These are phyloP conservation scores for Hirtodrosophila alboralis DNA, from an alignment of 2,888 invertebrate species.

Conservation along the genomic window DNA sequence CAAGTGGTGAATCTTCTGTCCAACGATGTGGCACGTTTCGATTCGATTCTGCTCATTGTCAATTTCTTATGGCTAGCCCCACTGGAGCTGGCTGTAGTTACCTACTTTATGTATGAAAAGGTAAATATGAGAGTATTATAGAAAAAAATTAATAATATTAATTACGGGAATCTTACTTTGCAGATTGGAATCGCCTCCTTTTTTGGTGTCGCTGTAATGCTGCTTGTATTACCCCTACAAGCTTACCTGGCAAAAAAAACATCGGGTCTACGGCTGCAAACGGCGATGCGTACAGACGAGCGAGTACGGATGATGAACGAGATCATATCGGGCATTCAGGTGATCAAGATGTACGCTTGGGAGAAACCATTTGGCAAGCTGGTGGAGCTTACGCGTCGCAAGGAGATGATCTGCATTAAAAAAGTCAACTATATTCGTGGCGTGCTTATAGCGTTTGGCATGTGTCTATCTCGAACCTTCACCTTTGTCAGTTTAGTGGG, in stretches of 20 bases:
- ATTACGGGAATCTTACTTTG: background rate
- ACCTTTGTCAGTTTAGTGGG: constrained; percentile 92
- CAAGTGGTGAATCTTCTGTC: constrained; percentile 95
- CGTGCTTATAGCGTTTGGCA: constrained; percentile 91
- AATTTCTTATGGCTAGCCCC: constrained; percentile 97
- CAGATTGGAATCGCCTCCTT: constrained; percentile 86
- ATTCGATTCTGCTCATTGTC: constrained; percentile 90
- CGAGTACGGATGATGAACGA: constrained; percentile 96
- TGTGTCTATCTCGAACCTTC: constrained; percentile 94
- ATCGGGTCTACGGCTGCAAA: constrained; percentile 86
- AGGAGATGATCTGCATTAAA: constrained; percentile 87
- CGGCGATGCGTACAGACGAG: constrained; percentile 93
- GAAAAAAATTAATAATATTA: too few species aligned
- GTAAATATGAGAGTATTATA: constrained; percentile 66
- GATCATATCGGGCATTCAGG: constrained; percentile 93
- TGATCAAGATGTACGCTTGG: constrained; percentile 98
- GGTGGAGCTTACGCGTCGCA: constrained; percentile 87
- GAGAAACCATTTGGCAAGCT: constrained; percentile 93
- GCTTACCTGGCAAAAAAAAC: constrained; percentile 91
- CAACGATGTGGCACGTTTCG: constrained; percentile 92
- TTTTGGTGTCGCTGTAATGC: constrained; percentile 86
- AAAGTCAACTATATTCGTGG: constrained; percentile 90
- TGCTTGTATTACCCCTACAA: constrained; percentile 90
- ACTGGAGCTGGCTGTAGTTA: constrained; percentile 90
- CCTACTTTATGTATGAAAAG: constrained; percentile 90